A percentile compares a stretch with the other conserved stretches of the same genome.
Conservation (phyloP, 1,140 invertebrate species). For the Metaphire vulgaris region DNA sequence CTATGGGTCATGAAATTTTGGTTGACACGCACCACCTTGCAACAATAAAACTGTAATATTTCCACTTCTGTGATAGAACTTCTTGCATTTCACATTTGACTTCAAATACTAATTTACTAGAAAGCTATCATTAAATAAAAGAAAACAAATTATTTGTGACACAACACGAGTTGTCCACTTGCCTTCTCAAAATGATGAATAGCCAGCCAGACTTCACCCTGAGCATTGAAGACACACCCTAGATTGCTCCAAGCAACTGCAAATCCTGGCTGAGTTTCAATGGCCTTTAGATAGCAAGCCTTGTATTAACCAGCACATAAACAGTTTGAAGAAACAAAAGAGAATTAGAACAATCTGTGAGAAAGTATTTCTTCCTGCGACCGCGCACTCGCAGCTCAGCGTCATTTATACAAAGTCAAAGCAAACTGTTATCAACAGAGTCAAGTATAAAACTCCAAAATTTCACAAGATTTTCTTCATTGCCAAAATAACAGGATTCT, state of each 20-base stretch:
- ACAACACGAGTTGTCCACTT: too few species aligned
- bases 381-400: neutral
- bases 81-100: too few species aligned
- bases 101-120: too few species aligned
- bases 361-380: neutral
- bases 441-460: too few species aligned
- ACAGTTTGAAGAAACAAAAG: neutral
- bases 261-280: conserved; percentile 97
- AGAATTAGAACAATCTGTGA: neutral
- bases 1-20: too few species aligned
- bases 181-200: conserved; percentile 99
- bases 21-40: too few species aligned
- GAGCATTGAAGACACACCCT: conserved; percentile 99
- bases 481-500: too few species aligned
- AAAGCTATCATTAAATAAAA: too few species aligned
- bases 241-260: conserved; percentile 99
- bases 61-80: too few species aligned
- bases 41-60: too few species aligned
- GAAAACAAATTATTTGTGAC: too few species aligned
- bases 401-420: neutral
- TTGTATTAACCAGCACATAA: conserved; percentile 50
- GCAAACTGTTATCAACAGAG: neutral
- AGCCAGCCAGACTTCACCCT: conserved; percentile 98
- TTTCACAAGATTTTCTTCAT: too few species aligned
- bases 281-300: conserved; percentile 99